Conservation (phyloP, 1,140 invertebrate species). For the Bacillus rossius region DNA sequence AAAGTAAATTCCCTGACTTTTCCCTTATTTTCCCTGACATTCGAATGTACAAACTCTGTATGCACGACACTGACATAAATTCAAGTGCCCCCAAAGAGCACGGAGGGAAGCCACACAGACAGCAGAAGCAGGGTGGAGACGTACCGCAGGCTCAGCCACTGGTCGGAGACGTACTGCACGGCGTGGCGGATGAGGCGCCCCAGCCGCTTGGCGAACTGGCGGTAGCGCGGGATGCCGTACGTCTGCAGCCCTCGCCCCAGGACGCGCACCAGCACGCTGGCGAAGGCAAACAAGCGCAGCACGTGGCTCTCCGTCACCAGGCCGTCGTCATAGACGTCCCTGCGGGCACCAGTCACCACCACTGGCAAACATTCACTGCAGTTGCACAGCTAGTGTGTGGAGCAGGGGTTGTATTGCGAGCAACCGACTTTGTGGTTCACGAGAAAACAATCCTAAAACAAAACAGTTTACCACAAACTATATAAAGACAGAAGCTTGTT, state of each 20-base stretch:
- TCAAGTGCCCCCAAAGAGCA: too few relatives aligned
- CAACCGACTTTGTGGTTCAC: too few relatives aligned
- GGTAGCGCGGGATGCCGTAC: conserved; percentile 59
- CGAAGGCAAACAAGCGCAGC: conserved; percentile 63
- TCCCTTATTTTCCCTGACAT: too few relatives aligned
- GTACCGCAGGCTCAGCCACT: conserved; percentile 54
- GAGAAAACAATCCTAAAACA: too few relatives aligned
- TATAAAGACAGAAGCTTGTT: too few relatives aligned
- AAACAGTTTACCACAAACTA: too few relatives aligned
- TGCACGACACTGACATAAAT: too few relatives aligned
- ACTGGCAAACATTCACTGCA: conserved; percentile 21
- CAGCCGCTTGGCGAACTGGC: conserved; percentile 63
- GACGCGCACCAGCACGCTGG: conserved; percentile 55
- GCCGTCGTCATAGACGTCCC: conserved; percentile 50
- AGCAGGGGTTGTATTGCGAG: too few relatives aligned
- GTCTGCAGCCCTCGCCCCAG: conserved; percentile 60
- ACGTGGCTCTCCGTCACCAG: conserved; percentile 56
- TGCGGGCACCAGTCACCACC: conserved; percentile 29
- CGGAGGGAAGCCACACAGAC: too few relatives aligned
- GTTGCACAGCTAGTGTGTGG: neutral
- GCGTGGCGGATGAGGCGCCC: conserved; percentile 64
- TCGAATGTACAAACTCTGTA: too few relatives aligned
- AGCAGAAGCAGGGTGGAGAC: neutral
- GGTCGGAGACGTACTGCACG: conserved; percentile 68
- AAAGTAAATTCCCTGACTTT: too few relatives aligned